Percentiles rank a stretch among this genome's conserved stretches.
phyloP scores from a whole-genome alignment of 2,113 vertebrate genomes.

The Pterocles gutturalis region DNA sequence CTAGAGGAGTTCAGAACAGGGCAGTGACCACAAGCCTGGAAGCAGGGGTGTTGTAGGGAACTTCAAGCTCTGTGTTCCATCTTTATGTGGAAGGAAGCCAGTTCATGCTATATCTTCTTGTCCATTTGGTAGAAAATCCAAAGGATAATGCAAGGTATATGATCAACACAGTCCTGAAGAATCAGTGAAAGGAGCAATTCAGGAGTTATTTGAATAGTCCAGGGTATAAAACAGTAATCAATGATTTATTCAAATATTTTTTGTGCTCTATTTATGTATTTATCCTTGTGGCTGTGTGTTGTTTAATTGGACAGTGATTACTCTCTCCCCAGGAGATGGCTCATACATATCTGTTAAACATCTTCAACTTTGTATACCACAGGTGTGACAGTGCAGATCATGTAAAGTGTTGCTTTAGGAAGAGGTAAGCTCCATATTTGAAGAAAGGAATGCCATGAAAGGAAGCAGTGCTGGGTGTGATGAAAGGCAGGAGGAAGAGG shows the following conservation, averaged over 20 bases:
- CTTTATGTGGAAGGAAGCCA: not conserved
- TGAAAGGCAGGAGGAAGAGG: not conserved
- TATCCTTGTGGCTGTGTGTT: not conserved
- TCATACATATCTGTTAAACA: not conserved
- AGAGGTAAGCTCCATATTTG: not conserved
- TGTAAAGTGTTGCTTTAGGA: not conserved
- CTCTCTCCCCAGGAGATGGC: not conserved
- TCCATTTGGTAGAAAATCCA: not conserved
- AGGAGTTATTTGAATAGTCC: not conserved
- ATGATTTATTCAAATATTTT: not conserved
- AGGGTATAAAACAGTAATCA: not conserved
- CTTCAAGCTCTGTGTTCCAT: not conserved
- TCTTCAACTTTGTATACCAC: not conserved
- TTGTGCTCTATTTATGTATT: not conserved
- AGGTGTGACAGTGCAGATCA: not conserved
- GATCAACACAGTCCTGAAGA: not conserved
- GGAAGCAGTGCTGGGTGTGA: not conserved
- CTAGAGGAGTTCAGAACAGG: not conserved
- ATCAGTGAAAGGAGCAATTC: not conserved
- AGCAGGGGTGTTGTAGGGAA: not conserved
- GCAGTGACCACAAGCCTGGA: too few species aligned
- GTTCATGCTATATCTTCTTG: rapidly evolving
- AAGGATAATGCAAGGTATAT: not conserved
- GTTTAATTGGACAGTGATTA: not conserved
- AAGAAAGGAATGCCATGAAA: not conserved